Conservation (phyloP, 2,888 invertebrate genomes). For the Acanthococcus lagerstroemiae region DNA sequence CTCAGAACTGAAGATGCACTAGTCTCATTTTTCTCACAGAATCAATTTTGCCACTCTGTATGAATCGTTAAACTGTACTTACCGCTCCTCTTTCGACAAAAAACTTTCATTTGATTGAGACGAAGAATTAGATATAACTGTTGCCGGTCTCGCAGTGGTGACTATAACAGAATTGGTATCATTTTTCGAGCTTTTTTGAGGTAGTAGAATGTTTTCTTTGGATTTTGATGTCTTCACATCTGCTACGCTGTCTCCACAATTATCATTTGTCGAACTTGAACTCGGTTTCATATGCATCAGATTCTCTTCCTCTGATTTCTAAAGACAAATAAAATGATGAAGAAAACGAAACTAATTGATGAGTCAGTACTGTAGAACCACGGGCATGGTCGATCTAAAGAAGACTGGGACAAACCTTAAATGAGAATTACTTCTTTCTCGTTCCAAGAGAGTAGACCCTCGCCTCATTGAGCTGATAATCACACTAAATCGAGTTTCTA, state of each 20-base stretch:
- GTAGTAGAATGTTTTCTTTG: constrained; percentile 6
- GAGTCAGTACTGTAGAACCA: not conserved
- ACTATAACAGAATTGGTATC: constrained; percentile 42
- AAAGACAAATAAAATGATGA: not conserved
- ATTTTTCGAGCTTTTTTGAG: constrained; percentile 1
- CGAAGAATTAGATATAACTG: constrained; percentile 48
- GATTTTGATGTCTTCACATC: constrained; percentile 1
- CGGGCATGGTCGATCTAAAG: not conserved
- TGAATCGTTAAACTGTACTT: too few species aligned
- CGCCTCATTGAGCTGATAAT: too few species aligned
- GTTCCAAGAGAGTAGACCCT: too few species aligned
- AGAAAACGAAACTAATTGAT: not conserved
- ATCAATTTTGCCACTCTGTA: too few species aligned
- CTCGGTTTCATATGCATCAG: not conserved
- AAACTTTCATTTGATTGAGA: constrained; percentile 48
- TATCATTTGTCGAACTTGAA: not conserved
- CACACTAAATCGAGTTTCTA: not conserved
- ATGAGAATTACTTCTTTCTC: too few species aligned
- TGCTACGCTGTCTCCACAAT: not conserved
- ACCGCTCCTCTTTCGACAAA: constrained; percentile 49
- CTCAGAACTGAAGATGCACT: too few species aligned
- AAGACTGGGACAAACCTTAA: too few species aligned
- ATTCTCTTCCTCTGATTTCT: not conserved
- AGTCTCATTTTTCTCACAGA: too few species aligned
- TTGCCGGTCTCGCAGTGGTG: constrained; percentile 55